These are phyloP conservation scores for Heterocephalus glaber DNA, from an alignment of 2,113 vertebrate species.

Conservation along the genomic window DNA sequence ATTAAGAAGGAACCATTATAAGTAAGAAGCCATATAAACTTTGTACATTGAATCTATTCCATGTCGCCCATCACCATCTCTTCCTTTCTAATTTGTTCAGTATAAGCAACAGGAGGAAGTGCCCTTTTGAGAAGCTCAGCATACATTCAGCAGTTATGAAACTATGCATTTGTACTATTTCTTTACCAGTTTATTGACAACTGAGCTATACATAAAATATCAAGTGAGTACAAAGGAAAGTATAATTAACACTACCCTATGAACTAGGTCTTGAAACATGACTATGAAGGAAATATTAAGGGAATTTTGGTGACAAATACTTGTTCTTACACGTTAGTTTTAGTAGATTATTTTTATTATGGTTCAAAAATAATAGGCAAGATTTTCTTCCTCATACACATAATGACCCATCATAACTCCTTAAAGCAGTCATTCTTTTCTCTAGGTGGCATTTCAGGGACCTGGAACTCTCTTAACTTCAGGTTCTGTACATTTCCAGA, in stretches of 20 bases:
- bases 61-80: accelerated
- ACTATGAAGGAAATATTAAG: neutral
- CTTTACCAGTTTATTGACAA: neutral
- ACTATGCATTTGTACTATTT: neutral
- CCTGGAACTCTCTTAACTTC: neutral
- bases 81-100: neutral
- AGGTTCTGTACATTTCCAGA: neutral
- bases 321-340: neutral
- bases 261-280: neutral
- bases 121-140: neutral
- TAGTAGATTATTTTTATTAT: neutral
- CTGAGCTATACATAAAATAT: neutral
- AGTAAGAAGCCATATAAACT: neutral
- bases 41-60: neutral
- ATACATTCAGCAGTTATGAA: neutral
- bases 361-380: neutral
- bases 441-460: neutral
- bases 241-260: neutral
- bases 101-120: neutral
- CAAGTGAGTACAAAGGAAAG: neutral
- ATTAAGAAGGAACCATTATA: neutral
- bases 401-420: neutral
- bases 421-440: neutral
- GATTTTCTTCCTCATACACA: neutral
- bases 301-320: neutral